Evolutionary conservation across 2,888 invertebrate genomes (phyloP), one percentile per base, ranked within the genome.

Genomic region (Anthophora plumipes): DNA sequence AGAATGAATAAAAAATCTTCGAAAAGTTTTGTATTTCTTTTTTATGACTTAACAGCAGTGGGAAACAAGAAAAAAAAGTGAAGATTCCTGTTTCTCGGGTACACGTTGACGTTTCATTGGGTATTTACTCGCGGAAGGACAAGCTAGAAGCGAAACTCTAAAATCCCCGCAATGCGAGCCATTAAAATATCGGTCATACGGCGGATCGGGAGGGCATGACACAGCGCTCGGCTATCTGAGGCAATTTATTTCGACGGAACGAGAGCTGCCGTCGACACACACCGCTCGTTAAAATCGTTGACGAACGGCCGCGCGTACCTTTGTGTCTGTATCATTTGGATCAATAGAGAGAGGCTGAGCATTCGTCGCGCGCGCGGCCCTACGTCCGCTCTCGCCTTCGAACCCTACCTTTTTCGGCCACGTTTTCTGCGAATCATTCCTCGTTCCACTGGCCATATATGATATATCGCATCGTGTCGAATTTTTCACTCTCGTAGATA

Each of bases 181-280:
- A 64, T 80, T 78, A 52, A 63, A 72, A 80, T 80, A 72, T 80
- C 80, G 72, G 80, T 80, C 72, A 79, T 60, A 43, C 63, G 57
- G 64, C 31, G 64, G 41, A 25, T 31, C 55, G 57, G 39, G 68
- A 72, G 63, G 72, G 61, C 63, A 76, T 68, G 80, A 64, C 57
- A 61, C 46, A 59, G 57, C 72, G 43, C 41, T 12, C 14, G 60
- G 57, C 63, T 72, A 73, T 77, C 71, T 9, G 79, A 71, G 71
- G 79, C 80, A 80, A 80, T 80, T 81, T 80, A 80, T 80, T 82
- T 82, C 46, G 75, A 80, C 75, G 80, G 71, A 80, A 75, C 80
- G 59, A 78, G 80, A 72, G 80, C 71, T 66, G 75, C 70, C 80
- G 75, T 64, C 75, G 70, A 80, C 80, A 71, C 70, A 80, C 80